A percentile compares a stretch with the other conserved stretches of the same genome.
Conservation (phyloP, 2,888 invertebrate species). For the Drosophila pseudotalamancana region DNA sequence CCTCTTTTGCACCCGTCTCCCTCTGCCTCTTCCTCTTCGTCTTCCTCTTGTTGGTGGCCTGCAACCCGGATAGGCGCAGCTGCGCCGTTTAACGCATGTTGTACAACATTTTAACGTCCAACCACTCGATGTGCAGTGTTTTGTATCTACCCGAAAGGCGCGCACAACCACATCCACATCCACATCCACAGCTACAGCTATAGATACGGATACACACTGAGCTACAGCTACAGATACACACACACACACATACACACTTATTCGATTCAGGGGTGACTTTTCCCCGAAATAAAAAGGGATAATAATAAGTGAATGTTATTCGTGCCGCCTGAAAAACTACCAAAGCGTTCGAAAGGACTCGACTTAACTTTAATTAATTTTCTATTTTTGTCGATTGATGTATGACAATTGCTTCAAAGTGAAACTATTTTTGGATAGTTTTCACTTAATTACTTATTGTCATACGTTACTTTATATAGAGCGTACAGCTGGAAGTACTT, state of each 20-base stretch:
- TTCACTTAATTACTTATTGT: background rate
- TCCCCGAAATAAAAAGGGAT: constrained; percentile 49
- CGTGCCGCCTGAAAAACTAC: constrained; percentile 4
- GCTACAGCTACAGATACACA: constrained; percentile 31
- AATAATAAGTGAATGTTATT: constrained; percentile 46
- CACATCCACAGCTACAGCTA: no score
- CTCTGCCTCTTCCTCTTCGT: background rate
- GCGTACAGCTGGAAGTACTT: background rate
- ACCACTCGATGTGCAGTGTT: constrained; percentile 68
- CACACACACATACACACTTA: constrained; percentile 16
- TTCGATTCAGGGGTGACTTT: constrained; percentile 66
- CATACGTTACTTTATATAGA: background rate
- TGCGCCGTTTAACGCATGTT: constrained; percentile 76
- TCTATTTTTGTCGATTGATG: constrained; percentile 52
- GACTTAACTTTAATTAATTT: constrained; percentile 74
- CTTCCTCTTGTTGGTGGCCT: constrained; percentile 6
- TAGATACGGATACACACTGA: constrained; percentile 10
- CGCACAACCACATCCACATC: constrained; percentile 23
- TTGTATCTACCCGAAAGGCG: constrained; percentile 65
- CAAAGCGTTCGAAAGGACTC: constrained; percentile 19
- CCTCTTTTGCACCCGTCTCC: constrained; percentile 1
- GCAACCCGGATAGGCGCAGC: constrained; percentile 62
- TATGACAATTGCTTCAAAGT: constrained; percentile 7
- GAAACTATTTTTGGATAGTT: constrained; percentile 20
- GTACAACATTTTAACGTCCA: constrained; percentile 76